Evolutionary conservation across 2,113 vertebrate genomes (phyloP), one percentile per base, ranked within the genome.

Genomic region (Pelvicachromis taeniatus): DNA sequence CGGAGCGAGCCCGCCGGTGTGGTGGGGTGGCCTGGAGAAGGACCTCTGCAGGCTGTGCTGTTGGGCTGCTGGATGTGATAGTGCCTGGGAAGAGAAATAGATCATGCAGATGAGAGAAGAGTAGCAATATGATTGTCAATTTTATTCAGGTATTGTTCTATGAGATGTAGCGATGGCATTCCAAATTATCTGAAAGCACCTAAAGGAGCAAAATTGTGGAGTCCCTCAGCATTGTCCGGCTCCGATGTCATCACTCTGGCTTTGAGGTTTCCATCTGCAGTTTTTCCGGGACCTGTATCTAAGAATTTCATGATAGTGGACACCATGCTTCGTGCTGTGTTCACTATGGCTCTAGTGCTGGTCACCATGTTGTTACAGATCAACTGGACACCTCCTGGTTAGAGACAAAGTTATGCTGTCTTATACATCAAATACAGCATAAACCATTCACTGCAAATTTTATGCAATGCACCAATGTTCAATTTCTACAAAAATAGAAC

Each of bases 361-460:
- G 98, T 99, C 90, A 99, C 99, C 98, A 99, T 99, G 93, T 99
- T 99, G 96, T 99, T 99, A 92, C 98, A 99, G 94, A 99, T 99
- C 40, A 99, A 96, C 87, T 99, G 99, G 83, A 99, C 98, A 7
- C 99, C 99, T 80, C 99, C 99, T 99, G 91, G 42, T 80, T 4
- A 68, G n/a, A 21, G 78, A 91, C 3, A 77, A 35, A 42, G 16
- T n/a, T 61, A 75, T 52, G 4, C 40, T 61, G 35, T 31, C 23
- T 78, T 50, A 50, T 21, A 48, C 17, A 33, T 70, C 65, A 70
- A 70, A 0, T 70, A 70, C 0, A 42, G 0, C 65, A 70, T 26
- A 70, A 68, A 70, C 38, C 7, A 45, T 42, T 45, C 3, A 45
- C 38, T 70, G 21, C 38, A 16, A 68, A 42, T 70, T 12, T 1